Evolutionary conservation across 2,888 invertebrate species (phyloP), one percentile per base, ranked within the genome.

Genomic region (Cancer borealis): DNA sequence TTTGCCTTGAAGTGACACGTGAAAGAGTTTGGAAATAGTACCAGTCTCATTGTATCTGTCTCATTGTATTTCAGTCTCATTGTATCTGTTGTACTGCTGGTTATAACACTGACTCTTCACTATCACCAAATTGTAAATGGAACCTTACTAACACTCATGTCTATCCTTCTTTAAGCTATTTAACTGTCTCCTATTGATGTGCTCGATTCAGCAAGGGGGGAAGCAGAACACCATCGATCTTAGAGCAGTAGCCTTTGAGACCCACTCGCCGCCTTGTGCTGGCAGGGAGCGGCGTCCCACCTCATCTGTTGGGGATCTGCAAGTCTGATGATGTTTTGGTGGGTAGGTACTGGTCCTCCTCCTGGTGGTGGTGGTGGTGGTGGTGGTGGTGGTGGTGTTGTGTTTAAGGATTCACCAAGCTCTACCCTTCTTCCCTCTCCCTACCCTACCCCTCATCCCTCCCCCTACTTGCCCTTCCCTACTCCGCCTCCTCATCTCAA

Each of bases 281-380:
- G 73, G 73, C n/a, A 73, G n/a, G 73, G 73, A 73, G 73, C 73
- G 73, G 73, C 73, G 26, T 3, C 21, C 73, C n/a, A 4, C 8
- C 73, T 73, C 73, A 73, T 73, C 73, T 73, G 73, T 73, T n/a
- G n/a, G 26, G 73, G 73, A n/a, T 73, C 73, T 73, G n/a, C 73
- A 73, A 73, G 73, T 73, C 73, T 73, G 73, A 73, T 73, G 73
- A 73, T 73, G 73, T 73, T 73, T 73, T 73, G 73, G 73, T 73
- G n/a, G n/a, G 4, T 21, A 21, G 12, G 10, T 17, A 10, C 54
- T 54, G 12, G 12, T 17, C 17, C 17, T 54, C 54, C n/a, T 73
- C n/a, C 73, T 54, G 54, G 14, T 54, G 54, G 54, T 17, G 54
- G 17, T 54, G 54, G 2, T 39, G 39, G 39, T 39, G 39, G 39